phyloP scores from a whole-genome alignment of 2,797 vertebrate species.

The Alauda arvensis region DNA sequence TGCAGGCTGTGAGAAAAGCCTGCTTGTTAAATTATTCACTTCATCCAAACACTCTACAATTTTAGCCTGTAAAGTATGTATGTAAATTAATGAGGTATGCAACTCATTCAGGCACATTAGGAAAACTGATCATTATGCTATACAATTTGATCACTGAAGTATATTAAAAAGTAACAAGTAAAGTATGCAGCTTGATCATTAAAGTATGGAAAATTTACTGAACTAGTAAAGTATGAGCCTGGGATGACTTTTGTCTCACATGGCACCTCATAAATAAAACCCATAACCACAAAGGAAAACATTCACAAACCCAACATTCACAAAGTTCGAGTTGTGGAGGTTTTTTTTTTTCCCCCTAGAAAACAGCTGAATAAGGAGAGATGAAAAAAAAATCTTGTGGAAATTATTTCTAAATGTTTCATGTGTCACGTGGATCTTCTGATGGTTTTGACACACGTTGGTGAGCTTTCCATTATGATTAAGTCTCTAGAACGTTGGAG shows the following conservation, averaged over 20 bases:
- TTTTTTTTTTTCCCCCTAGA: background rate
- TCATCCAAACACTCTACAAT: background rate
- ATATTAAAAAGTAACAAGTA: slow-evolving; percentile 59
- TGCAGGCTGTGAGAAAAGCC: background rate
- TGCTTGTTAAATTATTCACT: slow-evolving; percentile 29
- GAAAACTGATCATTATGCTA: slow-evolving; percentile 32
- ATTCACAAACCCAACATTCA: slow-evolving; percentile 47
- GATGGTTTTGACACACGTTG: slow-evolving; percentile 14
- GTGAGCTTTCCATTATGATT: slow-evolving; percentile 2
- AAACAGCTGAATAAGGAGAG: slow-evolving; percentile 27
- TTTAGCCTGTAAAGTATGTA: slow-evolving; percentile 2
- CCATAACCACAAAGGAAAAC: slow-evolving; percentile 39
- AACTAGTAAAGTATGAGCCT: slow-evolving; percentile 52
- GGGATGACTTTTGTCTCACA: slow-evolving; percentile 54
- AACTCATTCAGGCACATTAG: slow-evolving; percentile 34
- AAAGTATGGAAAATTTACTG: slow-evolving; percentile 59
- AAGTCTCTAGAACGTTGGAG: background rate
- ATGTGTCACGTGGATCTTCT: background rate
- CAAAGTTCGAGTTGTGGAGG: too few relatives aligned
- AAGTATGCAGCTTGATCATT: slow-evolving; percentile 56
- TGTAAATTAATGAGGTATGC: slow-evolving; percentile 57
- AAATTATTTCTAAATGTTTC: slow-evolving; percentile 4
- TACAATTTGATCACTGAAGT: slow-evolving; percentile 55
- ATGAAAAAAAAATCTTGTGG: background rate
- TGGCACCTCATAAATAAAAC: slow-evolving; percentile 62